Conservation (phyloP, 2,888 invertebrate genomes). For the Rhopalosiphum nymphaeae region DNA sequence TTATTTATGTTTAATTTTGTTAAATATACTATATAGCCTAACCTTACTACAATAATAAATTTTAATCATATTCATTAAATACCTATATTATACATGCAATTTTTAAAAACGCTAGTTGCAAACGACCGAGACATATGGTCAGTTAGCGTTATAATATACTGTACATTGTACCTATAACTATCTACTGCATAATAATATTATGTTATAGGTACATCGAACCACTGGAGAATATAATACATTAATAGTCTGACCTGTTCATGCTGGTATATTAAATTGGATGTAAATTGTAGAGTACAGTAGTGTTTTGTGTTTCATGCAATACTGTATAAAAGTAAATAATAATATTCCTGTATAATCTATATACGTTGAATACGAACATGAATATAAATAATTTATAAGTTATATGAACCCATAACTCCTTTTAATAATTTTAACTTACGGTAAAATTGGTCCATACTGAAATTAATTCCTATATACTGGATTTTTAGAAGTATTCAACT, state of each 20-base stretch:
- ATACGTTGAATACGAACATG: background rate
- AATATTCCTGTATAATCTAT: background rate
- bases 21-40: background rate
- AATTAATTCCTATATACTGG: background rate
- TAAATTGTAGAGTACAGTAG: background rate
- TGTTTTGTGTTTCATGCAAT: background rate
- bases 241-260: background rate
- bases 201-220: background rate
- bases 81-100: background rate
- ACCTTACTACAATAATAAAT: background rate
- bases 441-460: background rate
- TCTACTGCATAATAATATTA: background rate
- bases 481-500: background rate
- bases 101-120: background rate
- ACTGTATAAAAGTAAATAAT: background rate
- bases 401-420: background rate
- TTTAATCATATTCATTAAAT: background rate
- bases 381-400: background rate
- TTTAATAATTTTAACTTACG: background rate
- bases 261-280: background rate
- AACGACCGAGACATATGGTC: conserved; percentile 3
- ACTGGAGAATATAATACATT: background rate
- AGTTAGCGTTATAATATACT: background rate
- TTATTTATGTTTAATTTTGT: background rate
- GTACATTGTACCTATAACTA: background rate